Base-by-base conservation (phyloP, 2,888 invertebrate species). In the Pterostichus madidus region DNA sequence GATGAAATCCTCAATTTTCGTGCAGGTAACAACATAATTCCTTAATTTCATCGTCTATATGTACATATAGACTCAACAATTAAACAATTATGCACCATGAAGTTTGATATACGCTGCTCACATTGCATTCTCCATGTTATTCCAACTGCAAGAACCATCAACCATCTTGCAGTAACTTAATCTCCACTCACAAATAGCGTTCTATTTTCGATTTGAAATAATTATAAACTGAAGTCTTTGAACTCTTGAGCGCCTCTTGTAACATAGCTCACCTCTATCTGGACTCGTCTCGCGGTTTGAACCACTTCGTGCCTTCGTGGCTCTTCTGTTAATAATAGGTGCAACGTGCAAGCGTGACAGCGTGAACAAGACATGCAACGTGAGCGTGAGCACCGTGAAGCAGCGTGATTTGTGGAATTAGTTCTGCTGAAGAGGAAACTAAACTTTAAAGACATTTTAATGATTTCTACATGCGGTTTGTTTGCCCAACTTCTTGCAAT, bases 171-270 rank as follows among this genome's bases (percentile, higher is more conserved):
- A 11, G 64, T 32, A 64, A 64, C 35, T 35, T 64, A 64, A 64
- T 35, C 6, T 49, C 75, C 52, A 61, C 39, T 46, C 75, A 64
- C 61, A 79, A 80, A 80, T 68, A 80, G 80, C 31, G 52, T 80
- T 80, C 80, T 80, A 80, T 80, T 80, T 80, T 80, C 68, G 80
- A 80, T 68, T 80, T 80, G 80, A 80, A 80, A 80, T 80, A 80
- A 80, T 61, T 80, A 80, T 80, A 80, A 80, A 80, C 80, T 64
- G 24, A 68, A 52, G 80, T 80, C 80, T 80, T 64, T 80, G 80
- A 80, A 80, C 80, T 80, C 80, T 68, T 8, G 24, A 24, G 24
- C 24, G 13, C 59, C 59, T 17, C 24, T 3, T 24, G 24, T 15
- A 53, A 7, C 53, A 59, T 59, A 59, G 17, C 59, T 11, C 5